A percentile compares a stretch with the other conserved stretches of the same genome.
Conservation (phyloP, 2,797 vertebrate species). For the Gymnodraco acuticeps region DNA sequence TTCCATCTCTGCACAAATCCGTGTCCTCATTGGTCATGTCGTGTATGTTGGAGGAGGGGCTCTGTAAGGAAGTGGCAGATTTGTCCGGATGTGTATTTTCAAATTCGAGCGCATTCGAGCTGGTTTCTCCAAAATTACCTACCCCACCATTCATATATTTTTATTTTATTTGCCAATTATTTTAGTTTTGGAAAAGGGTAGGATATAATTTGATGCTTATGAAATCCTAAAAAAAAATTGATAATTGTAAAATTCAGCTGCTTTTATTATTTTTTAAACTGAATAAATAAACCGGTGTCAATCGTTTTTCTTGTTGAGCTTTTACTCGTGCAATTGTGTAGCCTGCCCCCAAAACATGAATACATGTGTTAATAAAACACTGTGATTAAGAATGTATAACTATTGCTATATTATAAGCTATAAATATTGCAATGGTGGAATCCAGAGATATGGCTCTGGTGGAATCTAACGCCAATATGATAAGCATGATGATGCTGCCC, state of each 20-base stretch:
- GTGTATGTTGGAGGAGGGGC: no score
- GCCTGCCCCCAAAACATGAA: slow-evolving; percentile 12
- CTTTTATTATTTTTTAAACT: slow-evolving; percentile 63
- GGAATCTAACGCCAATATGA: not conserved
- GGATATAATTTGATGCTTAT: slow-evolving; percentile 49
- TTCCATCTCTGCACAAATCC: no score
- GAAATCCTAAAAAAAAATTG: slow-evolving; percentile 51
- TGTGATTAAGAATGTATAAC: not conserved
- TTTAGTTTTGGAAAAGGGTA: slow-evolving; percentile 32
- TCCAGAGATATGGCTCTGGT: no score
- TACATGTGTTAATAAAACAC: slow-evolving; percentile 12
- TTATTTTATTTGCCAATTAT: slow-evolving; percentile 28
- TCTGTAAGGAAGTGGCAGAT: no score
- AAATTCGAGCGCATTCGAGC: no score
- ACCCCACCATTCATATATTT: slow-evolving; percentile 35
- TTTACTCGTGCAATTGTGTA: slow-evolving; percentile 4
- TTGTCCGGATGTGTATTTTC: no score
- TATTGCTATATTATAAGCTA: not conserved
- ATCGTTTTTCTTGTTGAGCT: slow-evolving; percentile 9
- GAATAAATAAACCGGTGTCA: slow-evolving; percentile 28
- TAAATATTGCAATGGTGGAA: not conserved
- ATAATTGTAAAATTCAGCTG: slow-evolving; percentile 59
- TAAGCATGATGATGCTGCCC: slow-evolving; percentile 60
- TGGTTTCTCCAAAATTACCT: no score
- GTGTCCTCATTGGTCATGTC: no score